A percentile compares a stretch with the other conserved stretches of the same genome.
These are phyloP conservation scores for Castor canadensis DNA, from an alignment of 2,113 vertebrate genomes.

Conservation along the genomic window DNA sequence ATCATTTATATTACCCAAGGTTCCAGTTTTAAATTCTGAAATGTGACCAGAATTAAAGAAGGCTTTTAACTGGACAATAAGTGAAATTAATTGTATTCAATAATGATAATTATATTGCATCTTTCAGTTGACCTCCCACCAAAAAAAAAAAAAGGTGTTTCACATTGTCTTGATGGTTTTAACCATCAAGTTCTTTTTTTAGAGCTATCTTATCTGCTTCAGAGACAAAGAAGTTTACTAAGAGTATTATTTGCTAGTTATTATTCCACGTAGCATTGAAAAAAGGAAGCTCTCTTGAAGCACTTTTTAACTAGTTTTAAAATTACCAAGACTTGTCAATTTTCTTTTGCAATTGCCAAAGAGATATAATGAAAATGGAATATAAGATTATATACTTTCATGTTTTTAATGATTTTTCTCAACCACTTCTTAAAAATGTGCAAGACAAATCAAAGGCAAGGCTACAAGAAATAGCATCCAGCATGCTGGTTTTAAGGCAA, in stretches of 20 bases:
- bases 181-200: background rate
- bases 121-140: background rate
- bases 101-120: background rate
- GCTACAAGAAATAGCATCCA: background rate
- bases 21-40: slow-evolving; percentile 30
- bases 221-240: background rate
- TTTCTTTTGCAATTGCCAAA: slow-evolving; percentile 31
- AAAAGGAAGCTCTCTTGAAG: background rate
- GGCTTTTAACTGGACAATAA: background rate
- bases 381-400: background rate
- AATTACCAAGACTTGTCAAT: slow-evolving; percentile 17
- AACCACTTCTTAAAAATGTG: background rate
- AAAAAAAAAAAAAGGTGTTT: background rate
- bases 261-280: background rate
- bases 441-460: background rate
- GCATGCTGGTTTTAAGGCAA: background rate
- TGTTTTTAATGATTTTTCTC: background rate
- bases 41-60: background rate
- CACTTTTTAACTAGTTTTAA: slow-evolving; percentile 48
- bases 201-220: background rate
- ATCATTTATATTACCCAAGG: background rate
- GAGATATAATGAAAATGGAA: background rate
- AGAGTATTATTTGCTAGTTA: background rate
- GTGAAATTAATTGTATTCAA: background rate
- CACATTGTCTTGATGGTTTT: background rate